Conservation (phyloP, 2,113 vertebrate genomes). For the Gorsachius goisagi region DNA sequence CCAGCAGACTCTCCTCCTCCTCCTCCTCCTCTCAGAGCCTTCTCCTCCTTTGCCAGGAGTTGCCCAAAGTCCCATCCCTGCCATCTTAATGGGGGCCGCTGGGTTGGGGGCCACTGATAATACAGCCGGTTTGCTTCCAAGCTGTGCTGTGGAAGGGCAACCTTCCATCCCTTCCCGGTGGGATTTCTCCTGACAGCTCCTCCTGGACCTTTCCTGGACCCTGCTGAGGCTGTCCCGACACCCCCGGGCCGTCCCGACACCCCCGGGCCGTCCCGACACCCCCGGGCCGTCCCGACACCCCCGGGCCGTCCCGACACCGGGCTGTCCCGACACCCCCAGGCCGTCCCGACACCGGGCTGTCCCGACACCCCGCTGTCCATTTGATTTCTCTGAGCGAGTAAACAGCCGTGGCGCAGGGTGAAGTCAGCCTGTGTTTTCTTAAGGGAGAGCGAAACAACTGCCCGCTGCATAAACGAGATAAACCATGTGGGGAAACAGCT, state of each 20-base stretch:
- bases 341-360: not conserved
- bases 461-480: rapidly evolving
- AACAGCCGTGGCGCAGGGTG: rapidly evolving
- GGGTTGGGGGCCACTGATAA: rapidly evolving
- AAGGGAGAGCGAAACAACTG: not conserved
- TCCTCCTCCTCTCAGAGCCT: not conserved
- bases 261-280: not conserved
- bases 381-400: not conserved
- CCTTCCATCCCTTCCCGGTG: not conserved
- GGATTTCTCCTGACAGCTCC: not conserved
- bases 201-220: not conserved
- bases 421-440: not conserved
- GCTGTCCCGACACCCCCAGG: not conserved
- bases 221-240: too few relatives aligned
- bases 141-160: not conserved
- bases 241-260: too few relatives aligned
- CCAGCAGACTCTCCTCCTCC: not conserved
- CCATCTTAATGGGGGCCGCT: rapidly evolving
- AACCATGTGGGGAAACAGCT: rapidly evolving
- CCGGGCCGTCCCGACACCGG: not conserved
- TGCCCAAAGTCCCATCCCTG: not conserved
- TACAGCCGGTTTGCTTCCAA: rapidly evolving
- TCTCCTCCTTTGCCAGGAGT: not conserved
- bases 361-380: rapidly evolving
- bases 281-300: not conserved